These are phyloP conservation scores for Camelus bactrianus DNA, from an alignment of 2,113 vertebrate genomes.

Conservation along the genomic window DNA sequence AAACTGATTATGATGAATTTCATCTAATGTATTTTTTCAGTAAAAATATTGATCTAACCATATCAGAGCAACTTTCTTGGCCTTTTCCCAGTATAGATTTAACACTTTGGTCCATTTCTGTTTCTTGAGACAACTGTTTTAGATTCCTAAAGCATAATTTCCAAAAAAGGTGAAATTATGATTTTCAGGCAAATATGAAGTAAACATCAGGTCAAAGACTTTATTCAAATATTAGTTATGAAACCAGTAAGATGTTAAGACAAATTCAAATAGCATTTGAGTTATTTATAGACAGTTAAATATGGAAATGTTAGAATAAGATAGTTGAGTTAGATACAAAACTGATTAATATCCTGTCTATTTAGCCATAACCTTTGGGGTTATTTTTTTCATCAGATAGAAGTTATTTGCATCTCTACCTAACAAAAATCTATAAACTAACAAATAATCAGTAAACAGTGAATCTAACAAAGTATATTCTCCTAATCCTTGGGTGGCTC, in stretches of 20 bases:
- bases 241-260: constrained; percentile 21
- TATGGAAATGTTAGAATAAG: background rate
- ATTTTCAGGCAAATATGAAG: background rate
- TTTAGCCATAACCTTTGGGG: background rate
- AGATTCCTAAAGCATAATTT: background rate
- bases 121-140: constrained; percentile 36
- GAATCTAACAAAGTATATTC: background rate
- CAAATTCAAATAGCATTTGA: background rate
- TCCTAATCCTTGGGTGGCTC: background rate
- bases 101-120: background rate
- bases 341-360: background rate
- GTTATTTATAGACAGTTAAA: background rate
- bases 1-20: background rate
- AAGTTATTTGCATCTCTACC: background rate
- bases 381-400: background rate
- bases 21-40: constrained; percentile 24
- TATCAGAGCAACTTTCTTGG: background rate
- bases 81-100: background rate
- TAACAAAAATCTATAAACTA: background rate
- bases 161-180: background rate
- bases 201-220: background rate
- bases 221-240: background rate
- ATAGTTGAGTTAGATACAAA: background rate
- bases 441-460: background rate
- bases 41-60: background rate